These are phyloP conservation scores for Nomia melanderi DNA, from an alignment of 1,140 invertebrate species.

Conservation along the genomic window DNA sequence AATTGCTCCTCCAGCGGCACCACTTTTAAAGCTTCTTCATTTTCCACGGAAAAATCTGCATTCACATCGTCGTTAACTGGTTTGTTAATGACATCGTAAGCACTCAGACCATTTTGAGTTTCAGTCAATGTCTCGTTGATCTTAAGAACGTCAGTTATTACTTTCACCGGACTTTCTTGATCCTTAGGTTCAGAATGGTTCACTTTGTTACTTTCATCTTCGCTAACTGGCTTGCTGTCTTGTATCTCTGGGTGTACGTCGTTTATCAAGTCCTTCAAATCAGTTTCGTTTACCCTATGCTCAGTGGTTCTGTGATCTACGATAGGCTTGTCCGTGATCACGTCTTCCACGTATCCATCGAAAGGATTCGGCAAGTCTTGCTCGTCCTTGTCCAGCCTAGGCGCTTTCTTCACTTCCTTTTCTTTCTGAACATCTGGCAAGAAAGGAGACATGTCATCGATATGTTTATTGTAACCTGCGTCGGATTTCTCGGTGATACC, in stretches of 20 bases:
- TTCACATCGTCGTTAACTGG: background rate
- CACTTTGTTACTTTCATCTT: background rate
- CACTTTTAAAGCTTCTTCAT: slow-evolving; percentile 49
- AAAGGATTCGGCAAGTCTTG: slow-evolving; percentile 76
- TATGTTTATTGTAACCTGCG: slow-evolving; percentile 58
- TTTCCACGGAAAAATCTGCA: background rate
- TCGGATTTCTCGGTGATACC: slow-evolving; percentile 49
- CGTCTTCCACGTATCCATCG: slow-evolving; percentile 73
- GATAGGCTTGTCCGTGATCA: slow-evolving; percentile 52
- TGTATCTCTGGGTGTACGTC: slow-evolving; percentile 19
- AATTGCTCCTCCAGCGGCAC: slow-evolving; percentile 43
- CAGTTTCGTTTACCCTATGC: slow-evolving; percentile 24
- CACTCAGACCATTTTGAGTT: background rate
- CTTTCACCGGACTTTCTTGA: background rate
- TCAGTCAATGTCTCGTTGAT: slow-evolving; percentile 26
- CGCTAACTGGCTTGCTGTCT: background rate
- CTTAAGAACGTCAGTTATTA: background rate
- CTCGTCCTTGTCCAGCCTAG: slow-evolving; percentile 77
- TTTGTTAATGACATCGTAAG: background rate
- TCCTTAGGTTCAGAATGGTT: background rate
- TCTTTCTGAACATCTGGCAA: slow-evolving; percentile 81
- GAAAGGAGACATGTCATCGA: slow-evolving; percentile 84
- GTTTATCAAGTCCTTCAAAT: slow-evolving; percentile 48
- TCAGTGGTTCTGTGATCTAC: slow-evolving; percentile 1
- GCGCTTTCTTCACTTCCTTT: slow-evolving; percentile 71